Percentiles rank a stretch among this genome's conserved stretches.
phyloP scores from a whole-genome alignment of 2,113 vertebrate species.

The Tragelaphus buxtoni region DNA sequence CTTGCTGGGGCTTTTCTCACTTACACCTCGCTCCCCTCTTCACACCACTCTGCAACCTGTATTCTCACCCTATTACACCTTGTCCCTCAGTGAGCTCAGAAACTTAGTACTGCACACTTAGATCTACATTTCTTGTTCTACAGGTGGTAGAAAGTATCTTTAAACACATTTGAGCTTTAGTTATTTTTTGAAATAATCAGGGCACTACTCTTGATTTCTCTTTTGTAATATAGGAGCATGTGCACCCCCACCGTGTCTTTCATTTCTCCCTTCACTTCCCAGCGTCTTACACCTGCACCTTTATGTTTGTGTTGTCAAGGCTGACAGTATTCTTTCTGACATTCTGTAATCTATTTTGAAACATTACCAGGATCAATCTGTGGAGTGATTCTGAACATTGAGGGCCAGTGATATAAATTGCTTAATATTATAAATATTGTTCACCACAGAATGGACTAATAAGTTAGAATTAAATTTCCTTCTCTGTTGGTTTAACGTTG shows the following conservation, averaged over 20 bases:
- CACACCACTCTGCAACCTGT: neutral
- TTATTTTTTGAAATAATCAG: neutral
- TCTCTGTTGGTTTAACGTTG: neutral
- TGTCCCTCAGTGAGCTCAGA: neutral
- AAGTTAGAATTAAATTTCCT: neutral
- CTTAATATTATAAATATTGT: neutral
- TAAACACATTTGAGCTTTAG: neutral
- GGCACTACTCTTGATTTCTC: neutral
- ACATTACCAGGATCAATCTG: neutral
- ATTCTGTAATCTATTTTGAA: neutral
- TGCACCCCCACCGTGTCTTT: too few relatives aligned
- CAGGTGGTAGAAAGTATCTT: neutral
- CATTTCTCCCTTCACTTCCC: neutral
- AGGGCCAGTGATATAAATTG: neutral
- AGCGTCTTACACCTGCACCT: neutral
- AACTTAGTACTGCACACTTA: neutral
- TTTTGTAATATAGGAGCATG: neutral
- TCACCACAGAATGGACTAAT: neutral
- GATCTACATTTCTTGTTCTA: neutral
- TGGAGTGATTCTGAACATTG: neutral
- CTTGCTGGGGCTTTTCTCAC: neutral
- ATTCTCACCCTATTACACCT: neutral
- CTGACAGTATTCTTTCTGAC: neutral
- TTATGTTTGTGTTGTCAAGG: neutral
- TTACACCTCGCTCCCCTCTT: neutral